Percentiles rank a stretch among this genome's conserved stretches.
These are phyloP conservation scores for Bufotes viridis DNA, from an alignment of 2,797 vertebrate genomes.

Conservation along the genomic window DNA sequence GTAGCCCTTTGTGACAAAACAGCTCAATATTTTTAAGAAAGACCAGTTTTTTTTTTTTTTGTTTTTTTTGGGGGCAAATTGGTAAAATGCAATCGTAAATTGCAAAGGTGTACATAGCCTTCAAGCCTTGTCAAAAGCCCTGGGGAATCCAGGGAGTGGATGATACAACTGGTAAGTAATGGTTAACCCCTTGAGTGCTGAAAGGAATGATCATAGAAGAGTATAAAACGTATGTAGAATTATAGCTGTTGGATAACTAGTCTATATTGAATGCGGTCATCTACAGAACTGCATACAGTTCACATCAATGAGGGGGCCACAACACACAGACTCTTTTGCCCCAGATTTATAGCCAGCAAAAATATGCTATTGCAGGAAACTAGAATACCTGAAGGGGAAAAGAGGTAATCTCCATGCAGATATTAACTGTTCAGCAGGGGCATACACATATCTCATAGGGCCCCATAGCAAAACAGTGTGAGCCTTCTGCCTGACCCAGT, in stretches of 20 bases:
- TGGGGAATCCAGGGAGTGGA: background rate
- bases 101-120: background rate
- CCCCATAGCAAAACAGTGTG: too few species aligned
- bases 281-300: background rate
- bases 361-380: background rate
- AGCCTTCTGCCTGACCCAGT: too few species aligned
- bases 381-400: background rate
- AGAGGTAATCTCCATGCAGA: background rate
- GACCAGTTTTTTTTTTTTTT: too few species aligned
- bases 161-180: background rate
- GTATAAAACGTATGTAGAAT: background rate
- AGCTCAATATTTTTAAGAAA: too few species aligned
- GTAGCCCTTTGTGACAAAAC: too few species aligned
- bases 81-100: too few species aligned
- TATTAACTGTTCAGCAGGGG: background rate
- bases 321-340: background rate
- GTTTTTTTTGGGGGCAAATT: too few species aligned
- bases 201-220: background rate
- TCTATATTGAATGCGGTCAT: background rate
- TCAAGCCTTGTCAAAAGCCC: background rate
- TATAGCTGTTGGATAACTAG: background rate
- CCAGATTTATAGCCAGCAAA: background rate
- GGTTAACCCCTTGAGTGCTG: background rate
- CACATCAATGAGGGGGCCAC: background rate
- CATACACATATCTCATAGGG: too few species aligned